Evolutionary conservation across 2,797 vertebrate species (phyloP), one percentile per base, ranked within the genome.

Genomic region (Carapus acus): DNA sequence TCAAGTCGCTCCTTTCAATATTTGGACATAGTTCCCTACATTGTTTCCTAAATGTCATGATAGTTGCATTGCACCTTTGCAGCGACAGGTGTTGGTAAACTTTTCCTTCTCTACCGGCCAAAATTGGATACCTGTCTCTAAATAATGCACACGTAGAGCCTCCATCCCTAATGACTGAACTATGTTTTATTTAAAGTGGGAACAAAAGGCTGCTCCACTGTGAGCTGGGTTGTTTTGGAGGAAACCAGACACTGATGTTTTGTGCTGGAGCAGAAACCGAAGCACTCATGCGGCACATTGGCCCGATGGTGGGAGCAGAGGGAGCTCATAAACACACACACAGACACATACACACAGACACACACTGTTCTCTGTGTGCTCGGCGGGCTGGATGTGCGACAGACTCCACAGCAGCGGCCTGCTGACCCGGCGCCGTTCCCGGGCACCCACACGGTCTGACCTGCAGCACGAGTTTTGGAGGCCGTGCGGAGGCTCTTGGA

Each of bases 161-260:
- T 83, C 67, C 82, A 74, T 77, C 21, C 51, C 63, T 81, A 80
- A 83, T 86, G 74, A 79, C 77, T 49, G 66, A n/a, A 14, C 69
- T 49, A 86, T 85, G 85, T 88, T 90, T 88, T 86, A 90, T 92
- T 88, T 79, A 86, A 76, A 82, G 63, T 71, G 66, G 71, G 67
- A 49, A 75, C 74, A 81, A 90, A 86, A 86, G 83, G 51, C 61
- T 43, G 39, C 63, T 46, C 36, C 62, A n/a, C 76, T 73, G 73
- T 80, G 47, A n/a, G 79, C 45, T 20, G 16, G 22, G 54, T 54
- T 39, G 78, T 52, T 74, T 74, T 48, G 49, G 52, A 57, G 63
- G 88, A 75, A 88, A 89, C 80, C 66, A 54, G 85, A 87, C 79
- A 77, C 83, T 71, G 34, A 22, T 60, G 76, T 69, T 83, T 84